phyloP scores from a whole-genome alignment of 2,888 invertebrate genomes.

The Nemapogon koenigi region DNA sequence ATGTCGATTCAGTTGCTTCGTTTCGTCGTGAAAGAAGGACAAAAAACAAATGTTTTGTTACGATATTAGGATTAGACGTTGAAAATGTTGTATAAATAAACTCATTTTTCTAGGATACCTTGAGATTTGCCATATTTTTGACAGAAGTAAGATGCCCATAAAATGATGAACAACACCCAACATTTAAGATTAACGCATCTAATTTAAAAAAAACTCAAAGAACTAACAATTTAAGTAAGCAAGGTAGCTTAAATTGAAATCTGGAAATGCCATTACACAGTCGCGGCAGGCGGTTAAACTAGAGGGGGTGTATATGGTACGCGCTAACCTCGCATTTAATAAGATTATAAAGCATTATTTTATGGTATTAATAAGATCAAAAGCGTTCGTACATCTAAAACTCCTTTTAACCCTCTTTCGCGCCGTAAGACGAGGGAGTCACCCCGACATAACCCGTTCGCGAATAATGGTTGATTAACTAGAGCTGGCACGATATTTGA shows the following conservation, averaged over 20 bases:
- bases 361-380: slow-evolving; percentile 79
- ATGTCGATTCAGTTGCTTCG: too few species aligned
- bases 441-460: slow-evolving; percentile 40
- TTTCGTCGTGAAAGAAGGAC: too few species aligned
- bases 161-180: too few species aligned
- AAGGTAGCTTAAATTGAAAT: slow-evolving; percentile 38
- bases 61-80: too few species aligned
- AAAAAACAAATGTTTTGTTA: too few species aligned
- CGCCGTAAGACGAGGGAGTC: slow-evolving; percentile 59
- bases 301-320: slow-evolving; percentile 41
- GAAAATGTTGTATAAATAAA: too few species aligned
- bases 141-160: too few species aligned
- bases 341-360: slow-evolving; percentile 79
- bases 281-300: slow-evolving; percentile 28
- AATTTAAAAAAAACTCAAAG: too few species aligned
- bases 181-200: too few species aligned
- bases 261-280: slow-evolving; percentile 26
- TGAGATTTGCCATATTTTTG: too few species aligned
- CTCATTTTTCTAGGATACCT: too few species aligned
- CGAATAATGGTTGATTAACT: slow-evolving; percentile 8
- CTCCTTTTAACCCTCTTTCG: slow-evolving; percentile 66
- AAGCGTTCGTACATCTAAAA: slow-evolving; percentile 70
- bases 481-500: too few species aligned
- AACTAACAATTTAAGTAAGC: slow-evolving; percentile 5
- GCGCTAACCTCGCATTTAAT: slow-evolving; percentile 76